These are phyloP conservation scores for Marronus borbonicus DNA, from an alignment of 2,888 invertebrate species.

Conservation along the genomic window DNA sequence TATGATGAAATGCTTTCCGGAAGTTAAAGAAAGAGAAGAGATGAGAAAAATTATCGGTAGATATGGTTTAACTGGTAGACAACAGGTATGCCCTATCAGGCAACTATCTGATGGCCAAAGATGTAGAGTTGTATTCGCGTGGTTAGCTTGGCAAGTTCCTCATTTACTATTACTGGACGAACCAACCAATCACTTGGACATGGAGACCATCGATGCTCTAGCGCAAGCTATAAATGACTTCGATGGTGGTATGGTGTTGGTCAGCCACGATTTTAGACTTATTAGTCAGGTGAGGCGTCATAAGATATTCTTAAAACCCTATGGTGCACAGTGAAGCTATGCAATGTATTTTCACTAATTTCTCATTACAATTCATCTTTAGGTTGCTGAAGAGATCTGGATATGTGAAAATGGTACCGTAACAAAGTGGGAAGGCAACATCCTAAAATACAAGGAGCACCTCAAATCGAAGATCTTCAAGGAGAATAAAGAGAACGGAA, in stretches of 20 bases:
- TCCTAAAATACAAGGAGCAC: constrained; percentile 96
- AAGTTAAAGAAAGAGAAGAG: constrained; percentile 97
- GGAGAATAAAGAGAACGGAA: constrained; percentile 68
- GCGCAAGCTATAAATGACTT: constrained; percentile 98
- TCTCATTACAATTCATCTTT: constrained; percentile 51
- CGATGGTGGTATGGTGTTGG: constrained; percentile 98
- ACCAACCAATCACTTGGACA: constrained; percentile 96
- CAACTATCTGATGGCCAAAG: constrained; percentile 98
- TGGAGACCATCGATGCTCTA: constrained; percentile 98
- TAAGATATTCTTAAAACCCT: not conserved
- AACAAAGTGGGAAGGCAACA: constrained; percentile 98
- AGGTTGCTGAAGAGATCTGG: constrained; percentile 99
- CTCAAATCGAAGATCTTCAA: constrained; percentile 90
- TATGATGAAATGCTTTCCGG: constrained; percentile 98
- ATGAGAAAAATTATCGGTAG: constrained; percentile 98
- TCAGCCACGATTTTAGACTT: constrained; percentile 99
- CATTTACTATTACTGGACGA: constrained; percentile 89
- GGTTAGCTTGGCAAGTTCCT: constrained; percentile 97
- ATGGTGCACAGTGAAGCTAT: not conserved
- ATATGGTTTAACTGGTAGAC: constrained; percentile 96
- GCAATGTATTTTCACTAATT: constrained; percentile 26
- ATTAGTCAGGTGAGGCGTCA: constrained; percentile 89
- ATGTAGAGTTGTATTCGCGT: constrained; percentile 98
- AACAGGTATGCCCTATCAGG: constrained; percentile 95
- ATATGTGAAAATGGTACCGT: constrained; percentile 96